A percentile compares a stretch with the other conserved stretches of the same genome.
Conservation (phyloP, 2,113 vertebrate genomes). For the Zeus faber region DNA sequence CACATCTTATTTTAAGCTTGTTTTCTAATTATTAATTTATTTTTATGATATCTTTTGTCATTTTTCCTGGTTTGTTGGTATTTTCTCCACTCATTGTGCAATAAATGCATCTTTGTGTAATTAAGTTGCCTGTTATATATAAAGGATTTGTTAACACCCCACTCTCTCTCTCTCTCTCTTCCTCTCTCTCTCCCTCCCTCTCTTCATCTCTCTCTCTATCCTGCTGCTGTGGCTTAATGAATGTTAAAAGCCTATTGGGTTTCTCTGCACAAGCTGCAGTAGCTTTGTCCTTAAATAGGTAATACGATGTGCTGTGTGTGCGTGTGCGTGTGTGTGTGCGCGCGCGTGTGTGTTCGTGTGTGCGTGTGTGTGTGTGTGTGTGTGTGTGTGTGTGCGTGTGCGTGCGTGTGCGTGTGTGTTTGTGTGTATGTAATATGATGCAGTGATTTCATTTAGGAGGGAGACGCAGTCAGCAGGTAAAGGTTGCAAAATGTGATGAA, state of each 20-base stretch:
- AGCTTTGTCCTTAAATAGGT: conserved; percentile 48
- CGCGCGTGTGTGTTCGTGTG: background rate
- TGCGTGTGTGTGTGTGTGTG: conserved; percentile 20
- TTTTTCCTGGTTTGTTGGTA: too few species aligned
- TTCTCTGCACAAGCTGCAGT: conserved; percentile 43
- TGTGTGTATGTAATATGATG: conserved; percentile 53
- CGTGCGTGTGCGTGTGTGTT: background rate
- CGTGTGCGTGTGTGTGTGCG: conserved; percentile 13
- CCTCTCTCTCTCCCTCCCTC: conserved; percentile 15
- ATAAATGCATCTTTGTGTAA: too few species aligned
- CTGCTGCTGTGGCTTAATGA: conserved; percentile 41
- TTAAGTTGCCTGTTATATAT: too few species aligned
- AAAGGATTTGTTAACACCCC: too few species aligned
- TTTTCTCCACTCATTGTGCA: too few species aligned
- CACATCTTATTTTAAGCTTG: too few species aligned
- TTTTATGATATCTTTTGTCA: too few species aligned
- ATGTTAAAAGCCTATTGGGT: conserved; percentile 69
- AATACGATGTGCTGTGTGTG: conserved; percentile 55
- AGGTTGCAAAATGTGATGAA: conserved; percentile 56
- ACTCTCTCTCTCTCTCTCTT: conserved; percentile 5
- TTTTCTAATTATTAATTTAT: too few species aligned
- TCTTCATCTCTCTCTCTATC: conserved; percentile 7
- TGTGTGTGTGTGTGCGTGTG: conserved; percentile 13
- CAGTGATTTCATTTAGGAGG: conserved; percentile 66
- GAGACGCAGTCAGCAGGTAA: conserved; percentile 64